Conservation (phyloP, 2,888 invertebrate genomes). For the Phragmatobia fuliginosa region DNA sequence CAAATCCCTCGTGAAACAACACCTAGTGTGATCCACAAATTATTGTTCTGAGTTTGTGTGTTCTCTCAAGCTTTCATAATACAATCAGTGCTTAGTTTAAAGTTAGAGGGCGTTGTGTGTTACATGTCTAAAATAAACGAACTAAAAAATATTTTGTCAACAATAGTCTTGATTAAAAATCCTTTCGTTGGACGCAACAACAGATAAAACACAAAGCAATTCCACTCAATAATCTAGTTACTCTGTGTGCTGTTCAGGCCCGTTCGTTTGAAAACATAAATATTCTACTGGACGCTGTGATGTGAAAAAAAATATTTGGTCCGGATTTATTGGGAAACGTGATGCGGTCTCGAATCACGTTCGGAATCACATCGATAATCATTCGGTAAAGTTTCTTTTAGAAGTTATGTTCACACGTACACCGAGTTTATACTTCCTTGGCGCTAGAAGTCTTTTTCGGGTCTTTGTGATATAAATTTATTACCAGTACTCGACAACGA, state of each 20-base stretch:
- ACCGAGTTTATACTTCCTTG: slow-evolving; percentile 10
- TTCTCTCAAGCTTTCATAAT: too few species aligned
- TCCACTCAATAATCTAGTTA: slow-evolving; percentile 12
- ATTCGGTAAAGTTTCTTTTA: slow-evolving; percentile 20
- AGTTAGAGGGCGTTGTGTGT: too few species aligned
- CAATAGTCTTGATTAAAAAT: neutral
- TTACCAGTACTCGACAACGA: neutral
- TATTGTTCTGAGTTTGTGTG: too few species aligned
- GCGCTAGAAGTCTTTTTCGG: slow-evolving; percentile 5
- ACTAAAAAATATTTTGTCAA: neutral
- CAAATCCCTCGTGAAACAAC: too few species aligned
- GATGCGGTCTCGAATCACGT: slow-evolving; percentile 39
- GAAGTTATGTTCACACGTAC: slow-evolving; percentile 9
- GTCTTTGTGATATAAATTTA: neutral
- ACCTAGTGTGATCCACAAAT: too few species aligned
- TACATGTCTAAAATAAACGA: neutral
- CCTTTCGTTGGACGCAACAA: neutral
- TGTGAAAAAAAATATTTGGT: slow-evolving; percentile 30
- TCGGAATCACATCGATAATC: slow-evolving; percentile 23
- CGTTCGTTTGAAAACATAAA: slow-evolving; percentile 33
- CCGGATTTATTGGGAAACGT: slow-evolving; percentile 44
- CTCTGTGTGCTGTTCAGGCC: slow-evolving; percentile 11
- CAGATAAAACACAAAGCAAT: neutral
- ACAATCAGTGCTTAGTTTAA: too few species aligned
- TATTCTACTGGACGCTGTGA: slow-evolving; percentile 7